Conservation (phyloP, 2,888 invertebrate genomes). For the Parasteatoda lunata region DNA sequence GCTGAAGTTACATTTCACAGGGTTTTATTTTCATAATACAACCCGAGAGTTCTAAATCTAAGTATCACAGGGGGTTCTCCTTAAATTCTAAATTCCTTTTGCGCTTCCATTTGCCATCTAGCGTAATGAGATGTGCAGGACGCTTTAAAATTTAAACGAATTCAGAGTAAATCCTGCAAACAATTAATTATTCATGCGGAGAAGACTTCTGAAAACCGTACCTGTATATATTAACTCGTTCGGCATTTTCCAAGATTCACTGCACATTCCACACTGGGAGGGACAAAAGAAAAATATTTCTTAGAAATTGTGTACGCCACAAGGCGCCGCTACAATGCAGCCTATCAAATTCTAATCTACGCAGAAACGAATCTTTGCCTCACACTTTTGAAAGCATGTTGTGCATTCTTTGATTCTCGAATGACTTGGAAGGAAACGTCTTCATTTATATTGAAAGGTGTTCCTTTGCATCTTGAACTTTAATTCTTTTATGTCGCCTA, state of each 20-base stretch:
- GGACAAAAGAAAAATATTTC: constrained; percentile 20
- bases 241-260: constrained; percentile 11
- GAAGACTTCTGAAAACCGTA: constrained; percentile 9
- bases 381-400: background rate
- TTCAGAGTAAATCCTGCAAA: constrained; percentile 50
- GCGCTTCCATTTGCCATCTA: no score
- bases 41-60: no score
- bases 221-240: constrained; percentile 31
- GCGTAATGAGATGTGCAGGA: background rate
- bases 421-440: constrained; percentile 2
- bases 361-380: background rate
- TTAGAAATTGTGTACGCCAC: constrained; percentile 5
- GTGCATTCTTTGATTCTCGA: constrained; percentile 3
- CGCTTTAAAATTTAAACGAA: constrained; percentile 44
- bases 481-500: background rate
- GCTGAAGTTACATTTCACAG: no score
- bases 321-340: constrained; percentile 7
- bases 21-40: no score
- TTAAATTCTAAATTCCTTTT: no score
- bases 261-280: background rate
- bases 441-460: background rate
- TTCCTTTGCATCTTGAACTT: background rate
- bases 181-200: constrained; percentile 56
- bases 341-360: constrained; percentile 38
- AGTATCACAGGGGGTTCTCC: no score